These are phyloP conservation scores for Campylomormyrus tamandua DNA, from an alignment of 2,113 vertebrate species.

Conservation along the genomic window DNA sequence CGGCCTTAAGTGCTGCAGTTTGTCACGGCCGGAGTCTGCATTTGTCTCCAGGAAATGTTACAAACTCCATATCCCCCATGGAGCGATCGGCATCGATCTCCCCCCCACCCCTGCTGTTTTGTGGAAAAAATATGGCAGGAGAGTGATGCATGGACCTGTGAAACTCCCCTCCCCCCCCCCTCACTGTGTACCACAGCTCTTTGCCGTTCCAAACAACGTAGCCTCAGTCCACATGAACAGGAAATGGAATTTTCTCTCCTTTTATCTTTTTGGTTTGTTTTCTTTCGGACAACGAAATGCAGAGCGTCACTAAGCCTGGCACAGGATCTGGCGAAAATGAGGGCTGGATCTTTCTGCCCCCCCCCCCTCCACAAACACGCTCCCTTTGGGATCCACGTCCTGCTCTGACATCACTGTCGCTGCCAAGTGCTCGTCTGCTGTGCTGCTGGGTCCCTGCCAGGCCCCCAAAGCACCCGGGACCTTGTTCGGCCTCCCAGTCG, in stretches of 20 bases:
- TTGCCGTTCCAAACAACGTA: background rate
- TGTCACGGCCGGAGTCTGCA: background rate
- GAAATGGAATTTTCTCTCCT: background rate
- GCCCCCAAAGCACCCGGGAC: background rate
- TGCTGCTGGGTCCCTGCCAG: background rate
- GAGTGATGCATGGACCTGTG: background rate
- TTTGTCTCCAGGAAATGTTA: background rate
- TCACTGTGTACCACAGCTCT: background rate
- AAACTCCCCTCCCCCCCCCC: background rate
- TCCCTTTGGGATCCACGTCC: background rate
- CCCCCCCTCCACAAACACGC: background rate
- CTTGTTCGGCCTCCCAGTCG: background rate
- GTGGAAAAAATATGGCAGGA: background rate
- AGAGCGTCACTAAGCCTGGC: background rate
- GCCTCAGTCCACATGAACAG: background rate
- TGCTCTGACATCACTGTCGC: background rate
- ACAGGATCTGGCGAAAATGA: background rate
- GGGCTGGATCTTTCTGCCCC: background rate
- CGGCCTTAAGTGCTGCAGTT: background rate
- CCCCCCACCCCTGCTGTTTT: background rate
- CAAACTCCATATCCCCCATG: background rate
- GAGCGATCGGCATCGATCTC: background rate
- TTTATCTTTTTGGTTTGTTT: background rate
- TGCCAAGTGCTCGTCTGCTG: background rate
- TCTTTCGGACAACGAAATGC: background rate